These are phyloP conservation scores for Dicyrtoma fusca DNA, from an alignment of 2,888 invertebrate species.

Conservation along the genomic window DNA sequence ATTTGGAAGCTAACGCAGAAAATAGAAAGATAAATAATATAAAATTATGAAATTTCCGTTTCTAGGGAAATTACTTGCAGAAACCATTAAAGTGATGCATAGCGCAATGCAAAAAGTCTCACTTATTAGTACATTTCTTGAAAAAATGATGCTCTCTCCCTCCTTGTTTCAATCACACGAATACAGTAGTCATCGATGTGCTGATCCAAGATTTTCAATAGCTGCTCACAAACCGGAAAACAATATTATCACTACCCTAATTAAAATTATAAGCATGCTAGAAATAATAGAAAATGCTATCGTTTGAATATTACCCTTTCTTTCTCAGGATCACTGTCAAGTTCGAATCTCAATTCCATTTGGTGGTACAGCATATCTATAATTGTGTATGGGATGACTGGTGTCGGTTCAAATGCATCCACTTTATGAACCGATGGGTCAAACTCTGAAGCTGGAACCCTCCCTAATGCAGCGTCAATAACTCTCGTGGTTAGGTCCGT, in stretches of 20 bases:
- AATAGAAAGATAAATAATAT: no score
- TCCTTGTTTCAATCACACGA: conserved; percentile 47
- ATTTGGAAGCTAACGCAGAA: no score
- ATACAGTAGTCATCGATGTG: conserved; percentile 45
- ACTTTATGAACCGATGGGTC: conserved; percentile 50
- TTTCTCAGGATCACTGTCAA: conserved; percentile 35
- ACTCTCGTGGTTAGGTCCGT: conserved; percentile 45
- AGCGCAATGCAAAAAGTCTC: no score
- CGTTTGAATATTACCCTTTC: no score
- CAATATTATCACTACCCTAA: not conserved
- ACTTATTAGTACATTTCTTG: not conserved
- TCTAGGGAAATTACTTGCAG: no score
- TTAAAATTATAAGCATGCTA: not conserved
- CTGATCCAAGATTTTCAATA: conserved; percentile 34
- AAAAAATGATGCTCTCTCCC: conserved; percentile 31
- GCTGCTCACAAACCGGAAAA: conserved; percentile 33
- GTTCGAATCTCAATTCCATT: conserved; percentile 38
- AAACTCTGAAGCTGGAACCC: conserved; percentile 46
- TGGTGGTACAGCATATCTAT: conserved; percentile 49
- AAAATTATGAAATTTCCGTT: no score
- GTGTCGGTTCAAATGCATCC: conserved; percentile 47
- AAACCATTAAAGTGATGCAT: no score
- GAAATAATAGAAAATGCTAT: conserved; percentile 10
- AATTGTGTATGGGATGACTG: conserved; percentile 48
- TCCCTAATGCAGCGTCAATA: conserved; percentile 53